Evolutionary conservation across 2,888 invertebrate genomes (phyloP).

Genomic region (Plagodis dolabraria): DNA sequence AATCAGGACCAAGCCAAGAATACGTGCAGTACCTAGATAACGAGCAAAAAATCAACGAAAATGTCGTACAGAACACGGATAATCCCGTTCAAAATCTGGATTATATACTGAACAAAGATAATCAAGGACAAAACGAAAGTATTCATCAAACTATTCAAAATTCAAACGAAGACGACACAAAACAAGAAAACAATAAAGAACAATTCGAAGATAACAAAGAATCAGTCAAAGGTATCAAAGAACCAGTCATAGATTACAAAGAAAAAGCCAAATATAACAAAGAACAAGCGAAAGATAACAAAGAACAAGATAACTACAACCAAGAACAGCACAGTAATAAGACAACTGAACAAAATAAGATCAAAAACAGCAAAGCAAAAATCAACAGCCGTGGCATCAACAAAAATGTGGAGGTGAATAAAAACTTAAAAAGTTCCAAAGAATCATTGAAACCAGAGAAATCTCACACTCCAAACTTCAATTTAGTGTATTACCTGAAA

Average conservation of each 20-base stretch:
- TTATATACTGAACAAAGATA: neutral
- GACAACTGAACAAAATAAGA: constrained; percentile 3
- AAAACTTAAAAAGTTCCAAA: too few relatives aligned
- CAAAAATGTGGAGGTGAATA: too few relatives aligned
- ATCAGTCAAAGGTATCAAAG: neutral
- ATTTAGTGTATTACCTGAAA: constrained; percentile 17
- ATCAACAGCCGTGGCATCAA: too few relatives aligned
- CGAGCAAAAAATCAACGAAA: neutral
- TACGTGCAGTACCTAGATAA: neutral
- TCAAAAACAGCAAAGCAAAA: neutral
- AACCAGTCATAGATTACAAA: neutral
- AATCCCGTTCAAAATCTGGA: constrained; percentile 1
- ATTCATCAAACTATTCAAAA: neutral
- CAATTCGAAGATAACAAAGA: neutral
- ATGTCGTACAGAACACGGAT: neutral
- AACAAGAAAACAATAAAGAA: neutral
- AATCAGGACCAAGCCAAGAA: neutral
- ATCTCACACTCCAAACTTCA: constrained; percentile 7
- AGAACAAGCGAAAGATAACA: neutral
- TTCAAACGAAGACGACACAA: neutral
- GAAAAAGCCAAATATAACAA: neutral
- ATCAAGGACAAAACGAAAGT: neutral
- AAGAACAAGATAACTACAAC: neutral
- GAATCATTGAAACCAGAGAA: neutral
- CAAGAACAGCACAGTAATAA: neutral